Evolutionary conservation across 2,113 vertebrate genomes (phyloP).

Genomic region (Phoenicopterus ruber): DNA sequence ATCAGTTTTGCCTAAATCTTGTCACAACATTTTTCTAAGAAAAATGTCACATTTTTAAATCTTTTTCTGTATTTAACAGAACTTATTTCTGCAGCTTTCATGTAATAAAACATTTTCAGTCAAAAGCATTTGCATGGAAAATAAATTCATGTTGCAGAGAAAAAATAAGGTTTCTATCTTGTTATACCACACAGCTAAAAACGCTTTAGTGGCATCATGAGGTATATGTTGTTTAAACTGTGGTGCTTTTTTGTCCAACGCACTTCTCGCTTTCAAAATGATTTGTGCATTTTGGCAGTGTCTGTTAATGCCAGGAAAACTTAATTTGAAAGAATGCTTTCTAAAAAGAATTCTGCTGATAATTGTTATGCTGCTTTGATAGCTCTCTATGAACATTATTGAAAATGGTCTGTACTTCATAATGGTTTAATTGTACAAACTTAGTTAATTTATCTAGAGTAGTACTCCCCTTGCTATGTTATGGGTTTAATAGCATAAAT

Average conservation of each 20-base stretch:
- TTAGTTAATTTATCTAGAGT: background rate
- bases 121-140: background rate
- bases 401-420: background rate
- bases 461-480: background rate
- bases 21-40: conserved; percentile 44
- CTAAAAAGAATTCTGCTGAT: background rate
- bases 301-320: background rate
- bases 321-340: background rate
- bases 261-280: background rate
- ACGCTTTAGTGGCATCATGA: background rate
- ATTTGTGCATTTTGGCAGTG: background rate
- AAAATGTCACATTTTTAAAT: background rate
- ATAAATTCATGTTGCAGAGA: background rate
- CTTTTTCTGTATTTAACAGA: conserved; percentile 29
- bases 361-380: background rate
- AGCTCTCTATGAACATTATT: background rate
- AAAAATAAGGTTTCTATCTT: background rate
- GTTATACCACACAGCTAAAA: background rate
- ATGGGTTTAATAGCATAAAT: background rate
- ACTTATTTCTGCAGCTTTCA: background rate
- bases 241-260: background rate
- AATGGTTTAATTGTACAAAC: background rate
- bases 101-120: background rate
- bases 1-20: background rate
- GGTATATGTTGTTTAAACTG: background rate